phyloP scores from a whole-genome alignment of 2,888 invertebrate genomes.

The Erebia epiphron region DNA sequence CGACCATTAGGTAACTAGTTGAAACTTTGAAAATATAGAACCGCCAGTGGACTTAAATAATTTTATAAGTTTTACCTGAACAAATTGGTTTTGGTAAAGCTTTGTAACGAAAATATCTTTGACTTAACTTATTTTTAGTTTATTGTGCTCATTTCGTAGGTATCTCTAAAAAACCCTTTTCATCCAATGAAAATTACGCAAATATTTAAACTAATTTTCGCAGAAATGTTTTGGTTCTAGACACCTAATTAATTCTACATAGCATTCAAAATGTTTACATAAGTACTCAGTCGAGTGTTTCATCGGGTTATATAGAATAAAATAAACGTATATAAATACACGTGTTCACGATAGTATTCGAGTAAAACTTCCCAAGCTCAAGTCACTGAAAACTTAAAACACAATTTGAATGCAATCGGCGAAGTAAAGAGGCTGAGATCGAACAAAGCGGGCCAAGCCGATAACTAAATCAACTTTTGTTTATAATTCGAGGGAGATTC shows the following conservation, averaged over 20 bases:
- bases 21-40: constrained; percentile 56
- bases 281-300: not conserved
- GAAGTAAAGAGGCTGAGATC: constrained; percentile 61
- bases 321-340: not conserved
- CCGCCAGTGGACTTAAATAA: not conserved
- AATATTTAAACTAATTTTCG: too few species aligned
- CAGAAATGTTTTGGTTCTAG: not conserved
- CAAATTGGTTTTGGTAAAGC: not conserved
- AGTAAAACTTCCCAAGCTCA: not conserved
- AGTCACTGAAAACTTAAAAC: constrained; percentile 62
- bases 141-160: not conserved
- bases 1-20: constrained; percentile 42
- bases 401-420: constrained; percentile 67
- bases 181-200: not conserved
- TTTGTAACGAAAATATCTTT: not conserved
- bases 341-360: not conserved
- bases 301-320: not conserved
- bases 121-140: not conserved
- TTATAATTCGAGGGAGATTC: constrained; percentile 64
- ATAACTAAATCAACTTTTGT: constrained; percentile 70
- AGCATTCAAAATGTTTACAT: not conserved
- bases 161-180: not conserved
- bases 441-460: constrained; percentile 57
- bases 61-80: too few species aligned
- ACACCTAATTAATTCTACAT: not conserved